Conservation (phyloP, 2,888 invertebrate species). For the Scotopteryx bipunctaria region DNA sequence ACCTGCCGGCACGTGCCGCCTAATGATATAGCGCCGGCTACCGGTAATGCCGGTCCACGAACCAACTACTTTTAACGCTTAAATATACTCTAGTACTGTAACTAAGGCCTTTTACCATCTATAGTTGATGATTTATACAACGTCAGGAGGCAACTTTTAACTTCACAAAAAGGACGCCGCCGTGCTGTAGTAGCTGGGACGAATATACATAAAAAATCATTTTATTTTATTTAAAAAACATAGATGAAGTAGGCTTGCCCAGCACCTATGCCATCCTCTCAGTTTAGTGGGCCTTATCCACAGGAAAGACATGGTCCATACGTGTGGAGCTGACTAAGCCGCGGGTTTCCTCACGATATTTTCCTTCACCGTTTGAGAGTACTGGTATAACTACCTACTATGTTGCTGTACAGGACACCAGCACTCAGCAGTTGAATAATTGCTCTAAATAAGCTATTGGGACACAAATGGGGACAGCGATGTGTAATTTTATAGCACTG, state of each 20-base stretch:
- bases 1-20: constrained; percentile 59
- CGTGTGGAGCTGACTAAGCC: too few relatives aligned
- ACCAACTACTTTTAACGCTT: constrained; percentile 42
- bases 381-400: background rate
- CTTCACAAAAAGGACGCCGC: too few relatives aligned
- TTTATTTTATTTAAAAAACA: too few relatives aligned
- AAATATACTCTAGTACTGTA: constrained; percentile 24
- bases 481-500: constrained; percentile 22
- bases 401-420: constrained; percentile 35
- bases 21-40: constrained; percentile 55
- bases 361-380: too few relatives aligned
- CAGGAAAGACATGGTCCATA: too few relatives aligned
- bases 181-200: too few relatives aligned
- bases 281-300: too few relatives aligned
- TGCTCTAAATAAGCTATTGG: constrained; percentile 36
- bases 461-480: constrained; percentile 19
- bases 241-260: too few relatives aligned
- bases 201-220: background rate
- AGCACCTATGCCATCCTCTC: too few relatives aligned
- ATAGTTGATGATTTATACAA: too few relatives aligned
- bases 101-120: constrained; percentile 2
- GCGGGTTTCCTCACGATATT: too few relatives aligned
- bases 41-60: constrained; percentile 47
- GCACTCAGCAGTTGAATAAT: constrained; percentile 38
- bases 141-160: too few relatives aligned